Evolutionary conservation across 2,797 vertebrate genomes (phyloP).

Genomic region (Cichlasoma orientale): DNA sequence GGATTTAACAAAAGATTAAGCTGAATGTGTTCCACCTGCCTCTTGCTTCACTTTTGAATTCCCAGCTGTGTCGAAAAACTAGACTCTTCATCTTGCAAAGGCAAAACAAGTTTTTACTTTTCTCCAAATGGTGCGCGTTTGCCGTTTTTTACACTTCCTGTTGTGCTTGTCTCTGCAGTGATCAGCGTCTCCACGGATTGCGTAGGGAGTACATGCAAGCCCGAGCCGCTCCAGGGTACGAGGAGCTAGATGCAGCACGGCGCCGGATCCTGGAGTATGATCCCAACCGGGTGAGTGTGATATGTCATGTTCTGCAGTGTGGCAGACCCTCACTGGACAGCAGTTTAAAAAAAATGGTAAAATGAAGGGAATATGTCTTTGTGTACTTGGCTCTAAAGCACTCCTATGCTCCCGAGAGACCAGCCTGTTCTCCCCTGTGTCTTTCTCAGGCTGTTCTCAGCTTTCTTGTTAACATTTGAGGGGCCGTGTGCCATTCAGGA

Average conservation of each 20-base stretch:
- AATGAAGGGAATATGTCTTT: neutral
- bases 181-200: conserved; percentile 44
- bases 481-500: conserved; percentile 16
- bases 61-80: neutral
- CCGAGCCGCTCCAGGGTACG: conserved; percentile 63
- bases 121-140: neutral
- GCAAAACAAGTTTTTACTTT: neutral
- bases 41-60: conserved; percentile 1
- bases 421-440: conserved; percentile 1
- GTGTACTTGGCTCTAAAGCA: neutral
- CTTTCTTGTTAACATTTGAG: conserved; percentile 67
- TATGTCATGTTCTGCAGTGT: too few species aligned
- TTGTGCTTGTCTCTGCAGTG: conserved; percentile 37
- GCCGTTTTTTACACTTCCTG: neutral
- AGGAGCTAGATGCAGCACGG: conserved; percentile 63
- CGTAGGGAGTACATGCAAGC: conserved; percentile 56
- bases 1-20: conserved; percentile 30
- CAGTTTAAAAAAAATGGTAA: neutral
- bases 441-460: conserved; percentile 40
- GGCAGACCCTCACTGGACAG: too few species aligned
- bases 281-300: conserved; percentile 66
- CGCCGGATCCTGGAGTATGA: conserved; percentile 65
- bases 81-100: neutral
- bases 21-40: neutral
- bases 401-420: neutral